Conservation (phyloP, 2,113 vertebrate species). For the Narcine bancroftii region DNA sequence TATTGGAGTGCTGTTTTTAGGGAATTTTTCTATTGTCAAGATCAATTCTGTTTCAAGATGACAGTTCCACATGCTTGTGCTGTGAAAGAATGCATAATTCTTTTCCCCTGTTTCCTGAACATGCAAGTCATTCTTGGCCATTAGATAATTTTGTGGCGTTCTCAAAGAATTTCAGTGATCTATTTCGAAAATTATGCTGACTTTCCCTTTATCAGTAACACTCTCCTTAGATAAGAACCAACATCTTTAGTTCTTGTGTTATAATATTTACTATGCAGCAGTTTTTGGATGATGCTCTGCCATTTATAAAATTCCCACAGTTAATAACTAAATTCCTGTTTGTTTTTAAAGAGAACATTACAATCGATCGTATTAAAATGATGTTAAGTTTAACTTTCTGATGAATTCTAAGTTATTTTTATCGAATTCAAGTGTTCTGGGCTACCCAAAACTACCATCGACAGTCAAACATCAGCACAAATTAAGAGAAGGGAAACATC, state of each 20-base stretch:
- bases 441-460: not conserved
- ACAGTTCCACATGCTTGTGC: not conserved
- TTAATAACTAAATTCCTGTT: not conserved
- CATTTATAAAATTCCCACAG: not conserved
- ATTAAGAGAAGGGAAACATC: not conserved
- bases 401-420: not conserved
- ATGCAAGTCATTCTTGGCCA: not conserved
- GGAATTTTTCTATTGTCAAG: not conserved
- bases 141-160: not conserved
- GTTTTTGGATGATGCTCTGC: no score
- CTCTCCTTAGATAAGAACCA: not conserved
- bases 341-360: not conserved
- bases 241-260: not conserved
- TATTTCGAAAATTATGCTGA: not conserved
- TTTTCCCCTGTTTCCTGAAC: not conserved
- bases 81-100: not conserved
- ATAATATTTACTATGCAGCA: not conserved
- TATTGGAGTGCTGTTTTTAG: no score
- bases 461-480: not conserved
- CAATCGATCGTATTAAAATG: not conserved
- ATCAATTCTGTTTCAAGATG: not conserved
- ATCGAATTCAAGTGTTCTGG: not conserved
- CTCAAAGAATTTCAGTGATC: slow-evolving; percentile 10
- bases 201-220: not conserved
- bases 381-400: not conserved